Percentiles rank a stretch among this genome's conserved stretches.
These are phyloP conservation scores for Meiosimyza decipiens DNA, from an alignment of 2,888 invertebrate species.

Conservation along the genomic window DNA sequence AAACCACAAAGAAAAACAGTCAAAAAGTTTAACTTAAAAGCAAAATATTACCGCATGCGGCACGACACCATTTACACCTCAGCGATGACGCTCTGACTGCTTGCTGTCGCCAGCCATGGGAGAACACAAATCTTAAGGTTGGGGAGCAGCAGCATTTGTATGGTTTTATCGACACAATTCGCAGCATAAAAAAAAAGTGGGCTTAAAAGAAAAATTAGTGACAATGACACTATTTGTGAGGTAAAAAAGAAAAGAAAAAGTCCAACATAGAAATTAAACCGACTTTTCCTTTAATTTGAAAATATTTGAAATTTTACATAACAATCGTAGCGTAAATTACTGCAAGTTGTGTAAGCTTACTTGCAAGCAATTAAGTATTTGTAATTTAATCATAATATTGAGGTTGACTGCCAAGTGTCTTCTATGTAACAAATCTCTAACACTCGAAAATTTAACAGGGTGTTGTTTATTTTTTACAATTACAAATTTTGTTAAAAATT, in stretches of 20 bases:
- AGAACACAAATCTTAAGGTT: not conserved
- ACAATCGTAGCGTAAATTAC: not conserved
- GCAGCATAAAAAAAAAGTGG: conserved; percentile 25
- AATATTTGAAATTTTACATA: not conserved
- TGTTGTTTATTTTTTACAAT: not conserved
- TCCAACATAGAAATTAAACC: not conserved
- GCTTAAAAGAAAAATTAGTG: conserved; percentile 29
- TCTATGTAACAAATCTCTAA: not conserved
- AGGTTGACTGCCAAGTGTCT: conserved; percentile 19
- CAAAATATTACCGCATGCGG: conserved; percentile 23
- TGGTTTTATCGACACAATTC: conserved; percentile 49
- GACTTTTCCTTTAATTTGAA: not conserved
- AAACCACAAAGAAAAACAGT: conserved; percentile 22
- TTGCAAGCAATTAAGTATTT: not conserved
- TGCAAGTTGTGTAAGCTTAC: no score
- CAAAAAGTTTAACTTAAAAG: conserved; percentile 31
- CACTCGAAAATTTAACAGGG: not conserved
- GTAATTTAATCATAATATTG: not conserved
- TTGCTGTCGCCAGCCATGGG: not conserved
- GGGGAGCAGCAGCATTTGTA: conserved; percentile 42
- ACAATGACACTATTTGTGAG: conserved; percentile 32
- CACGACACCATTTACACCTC: conserved; percentile 19
- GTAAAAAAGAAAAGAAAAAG: conserved; percentile 27
- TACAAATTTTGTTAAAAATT: no score
- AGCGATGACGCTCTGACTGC: conserved; percentile 12